These are phyloP conservation scores for Jacana jacana DNA, from an alignment of 2,113 vertebrate genomes.

Conservation along the genomic window DNA sequence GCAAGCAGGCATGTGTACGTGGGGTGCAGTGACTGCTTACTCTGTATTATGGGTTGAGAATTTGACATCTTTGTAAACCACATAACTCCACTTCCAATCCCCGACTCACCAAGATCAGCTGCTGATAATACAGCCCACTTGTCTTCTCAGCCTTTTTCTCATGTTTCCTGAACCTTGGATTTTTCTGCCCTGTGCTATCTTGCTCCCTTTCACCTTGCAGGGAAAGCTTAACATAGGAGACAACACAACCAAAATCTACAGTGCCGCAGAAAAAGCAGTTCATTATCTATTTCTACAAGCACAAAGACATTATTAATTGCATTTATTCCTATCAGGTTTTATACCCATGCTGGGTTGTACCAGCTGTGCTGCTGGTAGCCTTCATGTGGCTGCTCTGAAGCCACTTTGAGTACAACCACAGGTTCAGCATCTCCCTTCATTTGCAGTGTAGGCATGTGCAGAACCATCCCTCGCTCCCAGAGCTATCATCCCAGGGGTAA, in stretches of 20 bases:
- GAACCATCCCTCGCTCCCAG: rapidly evolving
- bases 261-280: not conserved
- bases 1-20: not conserved
- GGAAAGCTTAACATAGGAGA: not conserved
- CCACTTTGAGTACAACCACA: rapidly evolving
- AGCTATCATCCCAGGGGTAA: not conserved
- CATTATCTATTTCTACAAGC: not conserved
- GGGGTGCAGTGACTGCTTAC: not conserved
- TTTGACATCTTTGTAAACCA: not conserved
- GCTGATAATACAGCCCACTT: not conserved
- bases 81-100: not conserved
- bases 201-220: not conserved
- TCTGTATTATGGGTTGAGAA: too few relatives aligned
- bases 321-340: not conserved
- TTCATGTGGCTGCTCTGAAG: not conserved
- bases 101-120: not conserved
- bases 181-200: not conserved
- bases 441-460: too few relatives aligned
- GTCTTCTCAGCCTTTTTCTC: not conserved
- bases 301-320: not conserved
- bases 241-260: not conserved
- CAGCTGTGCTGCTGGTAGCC: not conserved
- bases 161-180: not conserved
- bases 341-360: not conserved
- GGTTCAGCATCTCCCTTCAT: not conserved